Conservation (phyloP, 2,113 vertebrate species). For the Sebastes fasciatus region DNA sequence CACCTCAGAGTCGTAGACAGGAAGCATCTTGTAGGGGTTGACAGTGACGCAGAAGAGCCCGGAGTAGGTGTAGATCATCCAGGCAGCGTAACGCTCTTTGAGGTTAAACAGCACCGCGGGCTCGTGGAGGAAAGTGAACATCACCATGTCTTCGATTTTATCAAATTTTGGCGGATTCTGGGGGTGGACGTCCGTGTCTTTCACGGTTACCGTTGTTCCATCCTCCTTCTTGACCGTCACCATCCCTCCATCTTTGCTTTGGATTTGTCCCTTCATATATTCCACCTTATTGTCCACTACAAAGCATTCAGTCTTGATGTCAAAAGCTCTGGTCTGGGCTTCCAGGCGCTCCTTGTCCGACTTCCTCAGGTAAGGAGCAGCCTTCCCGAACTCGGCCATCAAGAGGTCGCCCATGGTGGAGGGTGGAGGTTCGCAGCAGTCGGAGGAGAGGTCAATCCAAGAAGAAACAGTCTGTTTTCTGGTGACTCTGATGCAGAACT, state of each 20-base stretch:
- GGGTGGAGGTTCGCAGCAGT: background rate
- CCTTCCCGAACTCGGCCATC: constrained; percentile 87
- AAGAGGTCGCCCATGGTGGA: constrained; percentile 82
- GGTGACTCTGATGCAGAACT: constrained; percentile 30
- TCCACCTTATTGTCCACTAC: constrained; percentile 86
- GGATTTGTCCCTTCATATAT: constrained; percentile 84
- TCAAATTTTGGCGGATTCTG: constrained; percentile 92
- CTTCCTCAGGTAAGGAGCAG: constrained; percentile 86
- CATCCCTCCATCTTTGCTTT: constrained; percentile 82
- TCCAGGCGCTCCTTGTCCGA: constrained; percentile 88
- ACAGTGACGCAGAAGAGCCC: constrained; percentile 89
- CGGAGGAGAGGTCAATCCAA: background rate
- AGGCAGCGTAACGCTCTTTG: constrained; percentile 91
- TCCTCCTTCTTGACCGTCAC: constrained; percentile 83
- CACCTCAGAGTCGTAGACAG: constrained; percentile 86
- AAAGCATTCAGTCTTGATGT: constrained; percentile 88
- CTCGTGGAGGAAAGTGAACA: constrained; percentile 93
- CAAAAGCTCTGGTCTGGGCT: constrained; percentile 87
- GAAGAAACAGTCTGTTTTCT: constrained; percentile 11
- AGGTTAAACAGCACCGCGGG: constrained; percentile 92
- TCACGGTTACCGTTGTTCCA: constrained; percentile 83
- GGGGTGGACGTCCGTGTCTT: constrained; percentile 85
- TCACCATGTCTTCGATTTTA: constrained; percentile 93
- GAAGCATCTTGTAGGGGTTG: constrained; percentile 90
- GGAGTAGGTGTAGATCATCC: constrained; percentile 92